These are phyloP conservation scores for Parnassius apollo DNA, from an alignment of 2,888 invertebrate species.

Conservation along the genomic window DNA sequence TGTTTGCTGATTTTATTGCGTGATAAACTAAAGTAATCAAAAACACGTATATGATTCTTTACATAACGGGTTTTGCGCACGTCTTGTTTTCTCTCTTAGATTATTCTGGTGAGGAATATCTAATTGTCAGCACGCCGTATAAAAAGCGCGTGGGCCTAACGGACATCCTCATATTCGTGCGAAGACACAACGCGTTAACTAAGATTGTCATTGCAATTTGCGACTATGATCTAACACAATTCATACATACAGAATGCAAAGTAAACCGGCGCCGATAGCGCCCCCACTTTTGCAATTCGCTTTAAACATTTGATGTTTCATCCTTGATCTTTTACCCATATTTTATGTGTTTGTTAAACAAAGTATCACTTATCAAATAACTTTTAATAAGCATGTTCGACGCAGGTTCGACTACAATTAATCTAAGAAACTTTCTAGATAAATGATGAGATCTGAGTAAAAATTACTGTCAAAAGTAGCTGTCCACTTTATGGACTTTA, in stretches of 20 bases:
- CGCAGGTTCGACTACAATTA: too few species aligned
- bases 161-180: slow-evolving; percentile 72
- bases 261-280: slow-evolving; percentile 17
- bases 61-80: not conserved
- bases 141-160: slow-evolving; percentile 58
- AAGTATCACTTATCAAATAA: too few species aligned
- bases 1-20: too few species aligned
- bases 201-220: slow-evolving; percentile 67
- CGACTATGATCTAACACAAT: slow-evolving; percentile 57
- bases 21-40: too few species aligned
- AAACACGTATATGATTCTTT: not conserved
- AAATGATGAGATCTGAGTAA: too few species aligned
- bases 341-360: too few species aligned
- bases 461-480: too few species aligned
- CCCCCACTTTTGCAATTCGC: not conserved
- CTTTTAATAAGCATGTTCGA: too few species aligned
- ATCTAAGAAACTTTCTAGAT: too few species aligned
- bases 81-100: not conserved
- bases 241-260: slow-evolving; percentile 26
- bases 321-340: too few species aligned
- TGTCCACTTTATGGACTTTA: too few species aligned
- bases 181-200: slow-evolving; percentile 61
- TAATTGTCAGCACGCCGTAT: slow-evolving; percentile 34
- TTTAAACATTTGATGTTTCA: too few species aligned
- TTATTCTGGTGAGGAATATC: slow-evolving; percentile 17